These are phyloP conservation scores for Brachionichthys hirsutus DNA, from an alignment of 2,113 vertebrate species.

Conservation along the genomic window DNA sequence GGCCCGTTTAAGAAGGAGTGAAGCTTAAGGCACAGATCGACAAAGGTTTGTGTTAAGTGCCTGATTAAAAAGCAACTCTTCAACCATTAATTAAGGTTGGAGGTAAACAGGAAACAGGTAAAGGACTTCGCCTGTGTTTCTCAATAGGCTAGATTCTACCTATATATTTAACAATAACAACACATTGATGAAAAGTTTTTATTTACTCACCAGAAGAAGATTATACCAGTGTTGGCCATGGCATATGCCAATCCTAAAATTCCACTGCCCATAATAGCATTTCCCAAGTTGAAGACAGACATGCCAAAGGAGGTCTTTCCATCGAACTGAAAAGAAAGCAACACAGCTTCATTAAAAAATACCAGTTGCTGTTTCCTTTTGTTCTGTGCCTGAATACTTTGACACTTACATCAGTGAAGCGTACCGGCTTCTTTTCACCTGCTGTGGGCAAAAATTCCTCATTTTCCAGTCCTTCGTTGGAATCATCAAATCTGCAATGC, in stretches of 20 bases:
- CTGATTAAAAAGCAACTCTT: not conserved
- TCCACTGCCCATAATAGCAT: conserved; percentile 98
- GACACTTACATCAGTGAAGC: conserved; percentile 88
- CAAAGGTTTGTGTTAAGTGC: not conserved
- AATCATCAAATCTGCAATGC: conserved; percentile 82
- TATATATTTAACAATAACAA: not conserved
- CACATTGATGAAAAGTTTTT: not conserved
- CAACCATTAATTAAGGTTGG: not conserved
- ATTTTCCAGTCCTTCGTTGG: conserved; percentile 77
- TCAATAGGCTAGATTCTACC: not conserved
- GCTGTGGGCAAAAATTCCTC: conserved; percentile 85
- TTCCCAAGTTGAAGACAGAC: conserved; percentile 98
- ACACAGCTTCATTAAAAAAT: conserved; percentile 1
- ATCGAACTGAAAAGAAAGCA: conserved; percentile 84
- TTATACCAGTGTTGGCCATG: conserved; percentile 96
- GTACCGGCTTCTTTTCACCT: conserved; percentile 82
- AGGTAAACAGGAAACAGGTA: too few relatives aligned
- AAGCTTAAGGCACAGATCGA: not conserved
- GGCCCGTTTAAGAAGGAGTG: not conserved
- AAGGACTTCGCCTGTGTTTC: not conserved
- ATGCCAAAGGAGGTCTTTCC: conserved; percentile 97
- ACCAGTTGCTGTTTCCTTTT: not conserved
- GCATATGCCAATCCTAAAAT: conserved; percentile 97
- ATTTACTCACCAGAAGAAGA: conserved; percentile 95
- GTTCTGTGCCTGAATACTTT: not conserved